Base-by-base conservation (phyloP, 1,140 invertebrate genomes). In the Cydia splendana region DNA sequence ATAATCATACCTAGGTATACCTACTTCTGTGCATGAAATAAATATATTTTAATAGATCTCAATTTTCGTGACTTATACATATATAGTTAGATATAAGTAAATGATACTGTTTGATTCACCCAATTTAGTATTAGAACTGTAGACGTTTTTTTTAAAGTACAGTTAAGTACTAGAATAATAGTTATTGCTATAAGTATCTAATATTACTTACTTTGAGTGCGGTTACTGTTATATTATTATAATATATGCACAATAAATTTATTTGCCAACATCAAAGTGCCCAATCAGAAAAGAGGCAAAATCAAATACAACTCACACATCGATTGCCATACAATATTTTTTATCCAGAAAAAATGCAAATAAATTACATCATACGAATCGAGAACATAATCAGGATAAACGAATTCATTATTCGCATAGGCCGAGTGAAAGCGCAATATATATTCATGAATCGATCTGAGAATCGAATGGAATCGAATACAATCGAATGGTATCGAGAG, bases 401-500 rank as follows among this genome's bases (percentile, higher is more conserved):
- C 76, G 78, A 77, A 81, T 81, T 81, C 80, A 81, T 81, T 79
- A 79, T 81, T 77, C 79, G 71, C 76, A 65, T 80, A 73, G 76
- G 77, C 34, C 74, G 76, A 77, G 67, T 77, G 77, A 62, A 78
- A 76, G 57, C 75, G 65, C 80, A 79, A 81, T 87, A 82, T 85
- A 81, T 85, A 87, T 87, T 87, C 85, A 87, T 87, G 85, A 85
- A 84, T 83, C 82, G 82, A 83, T 84, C 67, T 74, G 24, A 74
- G 67, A 76, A 79, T 78, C 80, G 79, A 80, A 77, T 75, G 78
- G 75, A 75, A 80, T 81, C 78, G 79, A 80, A 77, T 75, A 76
- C 75, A 75, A 80, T 81, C 78, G 79, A 81, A 77, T 75, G 78
- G 75, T 65, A 80, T 81, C 76, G 78, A 81, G 81, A 78, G 78